Conservation (phyloP, 2,888 invertebrate genomes). For the Steinernema hermaphroditum region DNA sequence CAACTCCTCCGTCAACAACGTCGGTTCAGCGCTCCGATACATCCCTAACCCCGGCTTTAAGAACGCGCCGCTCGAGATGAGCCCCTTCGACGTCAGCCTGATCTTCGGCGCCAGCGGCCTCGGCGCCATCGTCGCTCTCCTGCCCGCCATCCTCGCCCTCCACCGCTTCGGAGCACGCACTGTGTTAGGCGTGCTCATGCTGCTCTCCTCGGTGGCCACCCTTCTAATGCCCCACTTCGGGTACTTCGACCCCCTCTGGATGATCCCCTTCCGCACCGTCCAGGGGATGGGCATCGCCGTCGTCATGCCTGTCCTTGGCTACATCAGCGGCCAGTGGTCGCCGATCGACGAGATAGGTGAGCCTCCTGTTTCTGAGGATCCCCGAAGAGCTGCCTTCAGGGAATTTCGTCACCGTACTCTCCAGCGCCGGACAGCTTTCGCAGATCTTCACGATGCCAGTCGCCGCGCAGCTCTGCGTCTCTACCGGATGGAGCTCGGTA, state of each 20-base stretch:
- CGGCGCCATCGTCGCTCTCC: constrained; percentile 38
- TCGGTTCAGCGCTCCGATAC: background rate
- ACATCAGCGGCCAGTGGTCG: constrained; percentile 49
- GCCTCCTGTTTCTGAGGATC: background rate
- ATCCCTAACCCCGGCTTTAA: constrained; percentile 17
- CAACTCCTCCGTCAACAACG: constrained; percentile 41
- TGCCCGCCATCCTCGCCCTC: constrained; percentile 38
- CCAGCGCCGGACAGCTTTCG: constrained; percentile 47
- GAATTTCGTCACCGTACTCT: constrained; percentile 50
- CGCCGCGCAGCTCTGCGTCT: constrained; percentile 48
- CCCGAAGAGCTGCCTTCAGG: constrained; percentile 40
- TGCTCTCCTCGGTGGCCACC: constrained; percentile 43
- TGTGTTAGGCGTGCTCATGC: constrained; percentile 40
- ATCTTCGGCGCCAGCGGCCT: constrained; percentile 2
- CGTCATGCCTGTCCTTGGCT: constrained; percentile 51
- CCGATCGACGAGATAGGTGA: constrained; percentile 49
- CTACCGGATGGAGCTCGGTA: background rate
- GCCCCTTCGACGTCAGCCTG: constrained; percentile 25
- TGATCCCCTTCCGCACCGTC: constrained; percentile 34
- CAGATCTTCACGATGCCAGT: constrained; percentile 55
- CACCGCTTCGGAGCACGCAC: constrained; percentile 34
- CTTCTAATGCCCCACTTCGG: constrained; percentile 37
- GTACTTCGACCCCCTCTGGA: constrained; percentile 31
- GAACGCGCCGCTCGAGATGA: constrained; percentile 38
- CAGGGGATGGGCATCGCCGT: constrained; percentile 45